Percentiles rank a stretch among this genome's conserved stretches.
These are phyloP conservation scores for Popillia japonica DNA, from an alignment of 1,140 invertebrate genomes.

Conservation along the genomic window DNA sequence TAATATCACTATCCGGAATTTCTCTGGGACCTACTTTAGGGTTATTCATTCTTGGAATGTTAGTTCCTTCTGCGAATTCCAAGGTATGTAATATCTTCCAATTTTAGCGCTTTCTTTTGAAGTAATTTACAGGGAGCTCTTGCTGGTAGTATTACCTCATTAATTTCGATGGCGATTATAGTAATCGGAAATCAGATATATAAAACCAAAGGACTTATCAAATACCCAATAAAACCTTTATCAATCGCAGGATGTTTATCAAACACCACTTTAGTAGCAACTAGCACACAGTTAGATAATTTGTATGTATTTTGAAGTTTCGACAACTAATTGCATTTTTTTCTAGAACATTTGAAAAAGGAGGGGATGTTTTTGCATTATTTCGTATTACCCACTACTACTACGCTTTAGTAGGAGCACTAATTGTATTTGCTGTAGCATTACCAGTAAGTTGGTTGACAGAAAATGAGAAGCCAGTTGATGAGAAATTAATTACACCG, in stretches of 20 bases:
- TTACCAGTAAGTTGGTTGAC: constrained; percentile 55
- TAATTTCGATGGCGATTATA: constrained; percentile 1
- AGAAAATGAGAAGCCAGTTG: constrained; percentile 48
- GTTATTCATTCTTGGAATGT: constrained; percentile 85
- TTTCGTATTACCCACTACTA: constrained; percentile 56
- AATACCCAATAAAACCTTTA: constrained; percentile 1
- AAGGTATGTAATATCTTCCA: neutral
- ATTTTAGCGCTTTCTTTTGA: no score
- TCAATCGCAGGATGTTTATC: constrained; percentile 33
- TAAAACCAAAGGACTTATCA: constrained; percentile 5
- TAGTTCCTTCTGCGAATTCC: constrained; percentile 79
- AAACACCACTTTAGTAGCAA: neutral
- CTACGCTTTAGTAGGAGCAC: constrained; percentile 52
- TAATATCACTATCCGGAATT: constrained; percentile 83
- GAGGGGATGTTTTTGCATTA: constrained; percentile 40
- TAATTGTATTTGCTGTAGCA: constrained; percentile 50
- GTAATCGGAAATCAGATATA: constrained; percentile 35
- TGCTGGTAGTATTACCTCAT: neutral
- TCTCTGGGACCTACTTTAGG: constrained; percentile 85
- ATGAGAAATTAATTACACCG: constrained; percentile 52
- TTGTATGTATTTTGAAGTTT: neutral
- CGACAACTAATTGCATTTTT: neutral
- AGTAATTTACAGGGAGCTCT: no score
- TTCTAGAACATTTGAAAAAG: neutral
- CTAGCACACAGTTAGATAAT: neutral